Conservation (phyloP, 64 coral and sea anemone species). For the Montipora efflorescens region DNA sequence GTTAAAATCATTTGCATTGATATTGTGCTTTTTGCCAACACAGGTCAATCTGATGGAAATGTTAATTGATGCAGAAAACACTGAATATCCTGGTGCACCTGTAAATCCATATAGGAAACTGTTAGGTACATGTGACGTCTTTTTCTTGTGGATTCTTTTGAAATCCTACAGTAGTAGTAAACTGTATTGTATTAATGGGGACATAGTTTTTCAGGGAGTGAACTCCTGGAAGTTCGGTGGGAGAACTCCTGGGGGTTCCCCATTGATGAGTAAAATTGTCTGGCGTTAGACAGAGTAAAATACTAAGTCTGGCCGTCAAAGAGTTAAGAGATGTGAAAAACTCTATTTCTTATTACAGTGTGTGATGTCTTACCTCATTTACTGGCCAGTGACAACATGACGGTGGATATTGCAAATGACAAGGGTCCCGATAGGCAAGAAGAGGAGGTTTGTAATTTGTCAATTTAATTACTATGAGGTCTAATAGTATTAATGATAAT, state of each 20-base stretch:
- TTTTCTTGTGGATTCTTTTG: not conserved
- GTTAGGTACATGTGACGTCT: slow-evolving; percentile 35
- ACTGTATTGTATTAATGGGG: no score
- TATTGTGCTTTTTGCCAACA: not conserved
- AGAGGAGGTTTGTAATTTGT: slow-evolving; percentile 58
- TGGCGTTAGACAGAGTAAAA: no score
- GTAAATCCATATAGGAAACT: slow-evolving; percentile 89
- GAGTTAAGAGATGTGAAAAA: not conserved
- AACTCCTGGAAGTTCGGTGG: no score
- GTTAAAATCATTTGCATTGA: not conserved
- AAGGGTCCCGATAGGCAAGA: not conserved
- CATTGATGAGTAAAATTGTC: no score
- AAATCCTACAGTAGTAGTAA: no score
- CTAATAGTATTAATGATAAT: not conserved
- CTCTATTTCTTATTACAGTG: slow-evolving; percentile 43
- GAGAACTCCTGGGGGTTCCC: no score
- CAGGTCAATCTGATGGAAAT: slow-evolving; percentile 87
- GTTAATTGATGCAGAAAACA: slow-evolving; percentile 80
- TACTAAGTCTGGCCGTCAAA: no score
- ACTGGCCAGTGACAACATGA: slow-evolving; percentile 76
- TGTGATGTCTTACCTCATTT: slow-evolving; percentile 92
- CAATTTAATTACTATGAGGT: not conserved
- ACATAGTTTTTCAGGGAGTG: no score
- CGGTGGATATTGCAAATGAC: not conserved
- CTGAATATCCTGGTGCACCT: slow-evolving; percentile 72